Evolutionary conservation across 64 coral and sea anemone genomes (phyloP), one percentile per base, ranked within the genome.

Genomic region (Stichodactyla helianthus): DNA sequence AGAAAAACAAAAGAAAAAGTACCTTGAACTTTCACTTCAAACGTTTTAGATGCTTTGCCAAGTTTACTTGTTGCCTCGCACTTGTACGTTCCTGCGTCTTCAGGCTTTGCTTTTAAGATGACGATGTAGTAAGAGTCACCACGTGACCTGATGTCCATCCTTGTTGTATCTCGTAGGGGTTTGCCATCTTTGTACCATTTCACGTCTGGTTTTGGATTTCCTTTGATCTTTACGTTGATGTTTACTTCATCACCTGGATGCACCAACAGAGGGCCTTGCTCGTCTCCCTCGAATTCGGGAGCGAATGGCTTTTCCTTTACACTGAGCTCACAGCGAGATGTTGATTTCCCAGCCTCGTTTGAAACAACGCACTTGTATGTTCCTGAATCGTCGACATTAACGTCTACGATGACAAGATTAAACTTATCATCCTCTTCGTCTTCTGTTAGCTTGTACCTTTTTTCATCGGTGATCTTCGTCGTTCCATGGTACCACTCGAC

Each of bases 61-160:
- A 84, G 83, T 88, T 92, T 90, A 78, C 86, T 96, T 50, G 79
- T 90, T 53, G 91, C 94, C 84, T 96, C 88, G 65, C 94, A 96
- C 77, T 93, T 96, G 88, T 96, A 96, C 44, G 83, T 89, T 17
- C 94, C 94, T 51, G 85, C 59, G 65, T 96, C 94, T 11, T 96
- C 94, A 16, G 88, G 84, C 77, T 85, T 93, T 10, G 88, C 76
- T 11, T 86, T 83, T 17, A 90, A 63, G 54, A 96, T 88, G 27
- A 82, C 76, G 17, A 92, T 74, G 51, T 83, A 90, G 77, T 90
- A 86, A n/a, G 82, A 82, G 61, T 93, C 88, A 59, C 83, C 94
- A n/a, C 92, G 86, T 2, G 84, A 87, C 53, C 88, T 84, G 22
- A 90, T 79, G 67, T 89, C 89, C 15, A 93, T 77, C 27, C 88